Conservation (phyloP, 2,797 vertebrate species). For the Pseudochromis fuscus region DNA sequence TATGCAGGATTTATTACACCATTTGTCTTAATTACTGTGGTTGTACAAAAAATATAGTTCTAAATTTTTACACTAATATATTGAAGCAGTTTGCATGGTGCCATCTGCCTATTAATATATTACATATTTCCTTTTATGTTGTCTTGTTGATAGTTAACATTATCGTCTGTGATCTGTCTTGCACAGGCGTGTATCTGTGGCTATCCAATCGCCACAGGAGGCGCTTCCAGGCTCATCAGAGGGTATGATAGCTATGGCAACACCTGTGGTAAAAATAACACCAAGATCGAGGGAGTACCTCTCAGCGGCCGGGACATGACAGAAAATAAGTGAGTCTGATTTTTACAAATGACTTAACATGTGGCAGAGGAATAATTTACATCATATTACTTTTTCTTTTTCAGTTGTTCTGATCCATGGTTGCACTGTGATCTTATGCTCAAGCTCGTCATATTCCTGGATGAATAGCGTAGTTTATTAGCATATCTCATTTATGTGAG, state of each 20-base stretch:
- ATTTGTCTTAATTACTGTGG: background rate
- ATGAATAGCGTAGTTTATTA: background rate
- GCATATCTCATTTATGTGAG: background rate
- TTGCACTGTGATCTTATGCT: background rate
- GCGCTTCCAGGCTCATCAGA: slow-evolving; percentile 90
- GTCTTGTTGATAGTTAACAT: background rate
- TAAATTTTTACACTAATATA: background rate
- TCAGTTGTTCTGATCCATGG: background rate
- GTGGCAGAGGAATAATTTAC: background rate
- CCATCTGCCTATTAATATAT: background rate
- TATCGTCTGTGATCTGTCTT: slow-evolving; percentile 10
- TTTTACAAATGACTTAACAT: background rate
- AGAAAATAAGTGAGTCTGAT: slow-evolving; percentile 88
- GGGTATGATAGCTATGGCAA: slow-evolving; percentile 99
- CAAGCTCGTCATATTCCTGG: background rate
- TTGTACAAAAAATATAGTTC: background rate
- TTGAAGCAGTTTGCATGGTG: background rate
- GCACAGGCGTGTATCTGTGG: slow-evolving; percentile 93
- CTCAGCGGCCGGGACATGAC: slow-evolving; percentile 93
- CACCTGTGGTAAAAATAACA: slow-evolving; percentile 94
- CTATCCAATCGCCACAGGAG: slow-evolving; percentile 94
- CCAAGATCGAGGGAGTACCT: slow-evolving; percentile 87
- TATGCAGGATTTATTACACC: background rate
- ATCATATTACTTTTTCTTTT: background rate
- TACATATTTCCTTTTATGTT: background rate